Base-by-base conservation (phyloP, 2,888 invertebrate genomes). In the Eledona agricola region DNA sequence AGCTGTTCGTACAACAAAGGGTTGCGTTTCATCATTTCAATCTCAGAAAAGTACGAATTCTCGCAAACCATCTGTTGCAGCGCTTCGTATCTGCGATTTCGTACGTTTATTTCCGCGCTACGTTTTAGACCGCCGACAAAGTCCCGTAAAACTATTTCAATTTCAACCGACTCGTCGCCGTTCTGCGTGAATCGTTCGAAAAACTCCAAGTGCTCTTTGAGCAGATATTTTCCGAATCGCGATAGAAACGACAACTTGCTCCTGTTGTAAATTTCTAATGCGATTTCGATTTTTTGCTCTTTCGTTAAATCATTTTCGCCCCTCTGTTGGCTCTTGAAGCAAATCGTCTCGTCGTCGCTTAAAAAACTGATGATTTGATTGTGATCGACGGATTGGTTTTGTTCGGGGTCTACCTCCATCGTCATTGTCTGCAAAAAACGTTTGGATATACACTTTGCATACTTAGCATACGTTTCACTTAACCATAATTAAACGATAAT, bases 21-120 rank as follows among this genome's bases (percentile, higher is more conserved):
- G 74, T 94, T 92, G 52, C 97, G 79, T 61, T 85, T 87, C 85
- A 93, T 92, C 96, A 97, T 97, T 79, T 93, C 90, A 53, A 84
- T 85, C 73, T 96, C 95, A 71, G 89, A 89, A 69, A 97, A 97
- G 75, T 96, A 96, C 13, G 81, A 79, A 61, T 83, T 81, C 57
- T 86, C 83, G 37, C 81, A 77, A 22, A 89, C 79, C 58, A 96
- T 74, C 65, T 85, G 81, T 65, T 89, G 84, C 69, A 96, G 77
- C 1, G 94, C 95, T 67, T 87, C 85, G 70, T 85, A 95, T 23
- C 96, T 80, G 60, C 94, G 80, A 72, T 96, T 96, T 73, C 87
- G 88, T 0, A 88, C 76, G 31, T 45, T 51, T 47, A 34, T 43
- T 15, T 38, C n/a, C 40, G n/a, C n/a, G 81, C 80, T 59, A 74